Conservation (phyloP, 2,113 vertebrate genomes). For the Mixornis gularis region DNA sequence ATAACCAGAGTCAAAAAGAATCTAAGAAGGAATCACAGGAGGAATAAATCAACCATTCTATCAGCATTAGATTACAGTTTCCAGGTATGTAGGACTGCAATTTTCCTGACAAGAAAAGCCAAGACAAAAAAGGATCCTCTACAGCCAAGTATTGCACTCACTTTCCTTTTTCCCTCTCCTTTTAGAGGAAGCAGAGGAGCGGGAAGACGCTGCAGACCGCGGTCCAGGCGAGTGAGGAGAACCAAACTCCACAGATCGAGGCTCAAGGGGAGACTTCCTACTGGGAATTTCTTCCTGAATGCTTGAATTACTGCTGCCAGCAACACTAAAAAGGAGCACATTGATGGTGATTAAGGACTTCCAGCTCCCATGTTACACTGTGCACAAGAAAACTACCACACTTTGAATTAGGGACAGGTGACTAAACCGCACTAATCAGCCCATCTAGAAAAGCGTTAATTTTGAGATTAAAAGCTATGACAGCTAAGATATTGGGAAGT, state of each 20-base stretch:
- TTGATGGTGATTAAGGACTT: neutral
- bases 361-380: neutral
- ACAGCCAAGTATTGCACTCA: conserved; percentile 42
- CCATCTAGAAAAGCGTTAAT: neutral
- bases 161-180: conserved; percentile 75
- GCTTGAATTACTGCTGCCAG: conserved; percentile 67
- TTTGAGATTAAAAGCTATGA: neutral
- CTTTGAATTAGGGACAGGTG: neutral
- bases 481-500: neutral
- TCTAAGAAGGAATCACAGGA: neutral
- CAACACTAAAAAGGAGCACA: conserved; percentile 36
- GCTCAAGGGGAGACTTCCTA: conserved; percentile 69
- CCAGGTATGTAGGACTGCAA: neutral
- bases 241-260: conserved; percentile 46
- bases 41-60: neutral
- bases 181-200: conserved; percentile 76
- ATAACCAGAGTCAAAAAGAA: neutral
- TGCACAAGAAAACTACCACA: neutral
- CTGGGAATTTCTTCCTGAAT: conserved; percentile 76
- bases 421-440: neutral
- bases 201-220: conserved; percentile 77
- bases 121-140: neutral
- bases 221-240: conserved; percentile 75
- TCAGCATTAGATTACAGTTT: neutral
- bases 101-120: neutral